A percentile compares a stretch with the other conserved stretches of the same genome.
These are phyloP conservation scores for Enteromius treurensis DNA, from an alignment of 2,797 vertebrate species.

Conservation along the genomic window DNA sequence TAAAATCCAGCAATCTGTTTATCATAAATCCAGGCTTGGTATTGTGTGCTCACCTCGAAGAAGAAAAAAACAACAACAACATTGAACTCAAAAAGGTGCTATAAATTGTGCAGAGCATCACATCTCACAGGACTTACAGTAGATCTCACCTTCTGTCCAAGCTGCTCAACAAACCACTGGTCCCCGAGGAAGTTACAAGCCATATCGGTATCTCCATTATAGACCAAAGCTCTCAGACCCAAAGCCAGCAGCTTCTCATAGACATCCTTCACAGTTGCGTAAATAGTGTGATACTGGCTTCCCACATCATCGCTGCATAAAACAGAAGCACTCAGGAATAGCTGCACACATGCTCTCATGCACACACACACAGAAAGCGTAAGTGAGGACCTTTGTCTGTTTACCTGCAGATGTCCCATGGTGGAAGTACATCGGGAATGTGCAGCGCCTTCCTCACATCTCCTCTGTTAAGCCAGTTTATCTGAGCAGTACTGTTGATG, in stretches of 20 bases:
- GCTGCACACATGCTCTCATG: background rate
- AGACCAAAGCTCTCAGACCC: conserved; percentile 75
- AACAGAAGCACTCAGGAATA: background rate
- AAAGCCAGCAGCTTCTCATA: conserved; percentile 77
- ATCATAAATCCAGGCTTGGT: conserved; percentile 72
- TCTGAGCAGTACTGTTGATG: conserved; percentile 78
- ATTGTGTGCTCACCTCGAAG: conserved; percentile 68
- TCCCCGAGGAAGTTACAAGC: conserved; percentile 83
- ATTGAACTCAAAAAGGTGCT: background rate
- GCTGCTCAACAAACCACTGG: conserved; percentile 81
- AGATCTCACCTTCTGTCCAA: conserved; percentile 69
- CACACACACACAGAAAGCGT: background rate
- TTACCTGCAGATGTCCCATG: conserved; percentile 81
- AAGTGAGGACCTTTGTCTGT: background rate
- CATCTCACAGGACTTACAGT: background rate
- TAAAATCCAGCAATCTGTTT: conserved; percentile 80
- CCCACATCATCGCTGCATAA: conserved; percentile 69
- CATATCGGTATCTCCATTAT: conserved; percentile 84
- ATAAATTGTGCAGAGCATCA: background rate
- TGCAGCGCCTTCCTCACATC: conserved; percentile 80
- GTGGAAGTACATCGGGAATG: conserved; percentile 72
- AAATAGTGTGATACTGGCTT: conserved; percentile 61
- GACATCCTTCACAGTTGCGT: conserved; percentile 69
- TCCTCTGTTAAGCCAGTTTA: conserved; percentile 77
- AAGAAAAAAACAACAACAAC: conserved; percentile 21